phyloP scores from a whole-genome alignment of 2,113 vertebrate genomes.

The Oncorhynchus nerka region DNA sequence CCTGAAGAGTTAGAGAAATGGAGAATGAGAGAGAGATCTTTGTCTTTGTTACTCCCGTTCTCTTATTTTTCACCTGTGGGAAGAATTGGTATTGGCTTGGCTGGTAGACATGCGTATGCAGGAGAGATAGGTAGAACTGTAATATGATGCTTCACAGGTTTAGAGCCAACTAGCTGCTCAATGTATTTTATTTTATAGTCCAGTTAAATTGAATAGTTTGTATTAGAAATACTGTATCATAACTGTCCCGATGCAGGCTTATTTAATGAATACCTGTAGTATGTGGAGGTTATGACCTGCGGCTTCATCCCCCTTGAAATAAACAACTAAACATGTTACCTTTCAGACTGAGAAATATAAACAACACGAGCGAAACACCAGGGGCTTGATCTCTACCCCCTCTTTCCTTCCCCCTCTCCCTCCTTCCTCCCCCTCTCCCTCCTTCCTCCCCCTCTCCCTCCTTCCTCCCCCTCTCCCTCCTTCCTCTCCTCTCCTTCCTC shows the following conservation, averaged over 20 bases:
- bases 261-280: no score
- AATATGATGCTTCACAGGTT: not conserved
- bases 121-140: not conserved
- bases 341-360: not conserved
- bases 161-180: not conserved
- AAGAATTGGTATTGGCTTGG: conserved; percentile 38
- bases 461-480: not conserved
- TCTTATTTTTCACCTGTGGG: conserved; percentile 39
- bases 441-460: not conserved
- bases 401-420: not conserved
- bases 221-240: no score
- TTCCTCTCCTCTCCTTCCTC: no score
- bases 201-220: not conserved
- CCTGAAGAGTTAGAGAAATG: no score
- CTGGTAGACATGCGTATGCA: conserved; percentile 5
- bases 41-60: conserved; percentile 49
- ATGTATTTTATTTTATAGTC: not conserved
- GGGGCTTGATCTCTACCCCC: not conserved
- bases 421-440: not conserved
- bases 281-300: not conserved
- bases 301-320: not conserved
- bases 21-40: no score
- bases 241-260: no score
- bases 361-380: not conserved
- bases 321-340: conserved; percentile 2